Evolutionary conservation across 2,113 vertebrate species (phyloP).

Genomic region (Narcine bancroftii): DNA sequence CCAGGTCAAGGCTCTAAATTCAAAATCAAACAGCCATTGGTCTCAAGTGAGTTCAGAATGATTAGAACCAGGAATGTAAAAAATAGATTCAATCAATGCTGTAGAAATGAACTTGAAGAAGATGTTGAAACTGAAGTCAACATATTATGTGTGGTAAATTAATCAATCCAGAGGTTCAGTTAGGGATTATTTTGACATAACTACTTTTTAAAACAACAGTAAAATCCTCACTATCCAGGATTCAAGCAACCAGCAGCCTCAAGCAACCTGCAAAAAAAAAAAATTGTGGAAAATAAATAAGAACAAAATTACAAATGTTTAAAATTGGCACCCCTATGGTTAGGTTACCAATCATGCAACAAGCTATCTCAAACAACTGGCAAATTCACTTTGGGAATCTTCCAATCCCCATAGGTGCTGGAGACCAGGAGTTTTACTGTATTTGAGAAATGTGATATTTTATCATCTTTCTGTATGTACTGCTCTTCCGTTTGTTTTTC

Average conservation of each 20-base stretch:
- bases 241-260: too few species aligned
- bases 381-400: too few species aligned
- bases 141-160: not conserved
- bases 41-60: conserved; percentile 9
- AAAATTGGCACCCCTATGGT: too few species aligned
- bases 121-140: not conserved
- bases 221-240: too few species aligned
- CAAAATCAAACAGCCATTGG: conserved; percentile 24
- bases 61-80: conserved; percentile 26
- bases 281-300: too few species aligned
- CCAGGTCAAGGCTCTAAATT: conserved; percentile 36
- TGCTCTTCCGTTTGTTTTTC: not conserved
- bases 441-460: not conserved
- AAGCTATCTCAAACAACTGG: too few species aligned
- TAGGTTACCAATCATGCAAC: too few species aligned
- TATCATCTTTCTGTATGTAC: not conserved
- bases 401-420: too few species aligned
- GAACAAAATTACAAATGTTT: too few species aligned
- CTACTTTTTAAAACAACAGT: not conserved
- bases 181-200: not conserved
- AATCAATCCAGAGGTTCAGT: not conserved
- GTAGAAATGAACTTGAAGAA: not conserved
- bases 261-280: too few species aligned
- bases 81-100: not conserved
- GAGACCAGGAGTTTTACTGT: too few species aligned